These are phyloP conservation scores for Macropis europaea DNA, from an alignment of 2,888 invertebrate genomes.

Conservation along the genomic window DNA sequence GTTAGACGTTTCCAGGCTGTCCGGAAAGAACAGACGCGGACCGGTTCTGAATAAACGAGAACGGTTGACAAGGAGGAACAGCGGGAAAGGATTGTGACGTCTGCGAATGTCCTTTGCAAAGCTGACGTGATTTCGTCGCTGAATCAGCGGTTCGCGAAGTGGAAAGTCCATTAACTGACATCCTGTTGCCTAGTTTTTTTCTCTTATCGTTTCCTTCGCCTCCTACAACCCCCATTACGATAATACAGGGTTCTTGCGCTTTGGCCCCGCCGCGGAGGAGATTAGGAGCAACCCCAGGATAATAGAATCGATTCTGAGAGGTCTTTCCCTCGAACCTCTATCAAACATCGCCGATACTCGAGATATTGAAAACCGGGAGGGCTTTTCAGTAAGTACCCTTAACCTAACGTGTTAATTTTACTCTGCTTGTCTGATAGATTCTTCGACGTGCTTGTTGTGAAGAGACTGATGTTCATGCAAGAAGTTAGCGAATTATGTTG, in stretches of 20 bases:
- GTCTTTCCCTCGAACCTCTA: conserved; percentile 4
- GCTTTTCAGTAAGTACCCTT: not conserved
- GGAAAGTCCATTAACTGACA: conserved; percentile 65
- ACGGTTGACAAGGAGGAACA: conserved; percentile 9
- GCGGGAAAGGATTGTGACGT: conserved; percentile 22
- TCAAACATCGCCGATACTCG: conserved; percentile 12
- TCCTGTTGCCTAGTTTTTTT: conserved; percentile 44
- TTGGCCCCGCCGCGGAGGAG: conserved; percentile 7
- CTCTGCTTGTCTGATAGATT: too few species aligned
- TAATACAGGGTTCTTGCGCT: conserved; percentile 45
- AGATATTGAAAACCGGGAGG: conserved; percentile 15
- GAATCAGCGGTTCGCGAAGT: conserved; percentile 63
- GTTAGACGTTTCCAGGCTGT: too few species aligned
- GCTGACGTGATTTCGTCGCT: conserved; percentile 60
- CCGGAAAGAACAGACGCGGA: not conserved
- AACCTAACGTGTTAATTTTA: not conserved
- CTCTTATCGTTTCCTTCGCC: not conserved
- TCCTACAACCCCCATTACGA: conserved; percentile 47
- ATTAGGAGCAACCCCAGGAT: conserved; percentile 25
- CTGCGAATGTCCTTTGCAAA: conserved; percentile 14
- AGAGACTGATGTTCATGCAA: too few species aligned
- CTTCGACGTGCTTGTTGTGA: too few species aligned
- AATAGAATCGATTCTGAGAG: conserved; percentile 37
- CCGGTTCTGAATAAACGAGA: conserved; percentile 2
- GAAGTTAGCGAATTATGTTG: too few species aligned